Evolutionary conservation across 1,140 invertebrate genomes (phyloP).

Genomic region (Apis cerana): DNA sequence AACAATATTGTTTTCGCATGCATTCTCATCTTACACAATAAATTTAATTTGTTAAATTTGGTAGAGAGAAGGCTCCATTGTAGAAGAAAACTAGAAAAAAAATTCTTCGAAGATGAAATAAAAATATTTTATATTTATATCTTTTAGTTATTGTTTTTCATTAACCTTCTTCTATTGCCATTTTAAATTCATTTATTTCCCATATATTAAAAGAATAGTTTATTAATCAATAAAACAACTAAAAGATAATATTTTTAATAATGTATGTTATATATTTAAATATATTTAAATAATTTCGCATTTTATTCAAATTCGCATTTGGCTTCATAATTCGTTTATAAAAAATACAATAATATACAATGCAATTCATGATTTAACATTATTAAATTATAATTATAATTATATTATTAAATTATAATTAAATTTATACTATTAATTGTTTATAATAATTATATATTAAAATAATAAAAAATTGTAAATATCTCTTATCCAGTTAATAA

Average conservation of each 20-base stretch:
- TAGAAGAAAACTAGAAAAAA: neutral
- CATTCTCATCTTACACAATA: constrained; percentile 74
- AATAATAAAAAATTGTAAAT: constrained; percentile 1
- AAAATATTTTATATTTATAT: constrained; percentile 19
- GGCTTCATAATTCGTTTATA: constrained; percentile 10
- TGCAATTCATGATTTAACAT: neutral
- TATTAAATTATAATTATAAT: neutral
- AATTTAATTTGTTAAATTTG: constrained; percentile 78
- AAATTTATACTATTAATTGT: constrained; percentile 29
- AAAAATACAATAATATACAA: neutral
- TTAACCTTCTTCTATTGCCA: neutral
- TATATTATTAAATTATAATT: constrained; percentile 17
- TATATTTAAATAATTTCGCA: constrained; percentile 47
- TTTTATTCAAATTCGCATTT: constrained; percentile 29
- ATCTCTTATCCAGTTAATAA: constrained; percentile 51
- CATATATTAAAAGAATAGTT: constrained; percentile 2
- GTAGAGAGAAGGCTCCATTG: constrained; percentile 72
- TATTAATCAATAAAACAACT: constrained; percentile 32
- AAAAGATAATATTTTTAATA: constrained; percentile 19
- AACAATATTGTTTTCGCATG: constrained; percentile 18
- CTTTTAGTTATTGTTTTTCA: neutral
- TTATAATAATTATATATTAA: constrained; percentile 30
- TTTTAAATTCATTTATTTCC: neutral
- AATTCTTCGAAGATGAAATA: neutral
- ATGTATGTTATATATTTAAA: constrained; percentile 20